Base-by-base conservation (phyloP, 1,140 invertebrate genomes). In the Drosophila teissieri region DNA sequence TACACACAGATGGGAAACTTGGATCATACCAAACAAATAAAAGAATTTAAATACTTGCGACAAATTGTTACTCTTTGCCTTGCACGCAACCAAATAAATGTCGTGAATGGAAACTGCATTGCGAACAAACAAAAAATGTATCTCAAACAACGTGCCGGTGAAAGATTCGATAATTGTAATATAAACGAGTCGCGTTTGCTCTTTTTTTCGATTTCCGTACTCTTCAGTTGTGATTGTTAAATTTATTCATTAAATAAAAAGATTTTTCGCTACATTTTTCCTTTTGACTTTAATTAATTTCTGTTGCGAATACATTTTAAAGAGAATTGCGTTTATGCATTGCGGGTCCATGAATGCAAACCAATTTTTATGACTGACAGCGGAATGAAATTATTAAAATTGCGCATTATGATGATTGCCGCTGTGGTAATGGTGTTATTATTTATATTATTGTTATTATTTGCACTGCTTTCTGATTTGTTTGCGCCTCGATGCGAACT, bases 381-480 rank as follows among this genome's bases (percentile, higher is more conserved):
- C 48, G 62, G 65, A 86, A 86, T 83, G 46, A 83, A 83, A 86
- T 86, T 86, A 88, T 79, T 51, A 79, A 88, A 88, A 86, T 86
- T 82, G 75, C 75, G 56, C 72, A 76, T 72, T 79, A 68, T 84
- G 61, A 60, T 80, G 60, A 68, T 62, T 83, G 69, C 62, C 63
- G 48, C 56, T 58, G 48, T 65, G 34, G 74, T 52, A 37, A 24
- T 60, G 62, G 44, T 55, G 51, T 55, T 67, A 51, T 68, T 67
- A 54, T 62, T 63, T 49, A 65, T 73, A 53, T 60, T 74, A 55
- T 63, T 63, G 53, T 69, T 74, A 53, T 56, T 74, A 55, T 81
- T 63, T 74, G 68, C 58, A 81, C 46, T 81, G 74, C 69, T 51
- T 37, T 88, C 73, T 86, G 83, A 88, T 78, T 86, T 86, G 83